Conservation (phyloP, 2,797 vertebrate species). For the Cephalopachus bancanus region DNA sequence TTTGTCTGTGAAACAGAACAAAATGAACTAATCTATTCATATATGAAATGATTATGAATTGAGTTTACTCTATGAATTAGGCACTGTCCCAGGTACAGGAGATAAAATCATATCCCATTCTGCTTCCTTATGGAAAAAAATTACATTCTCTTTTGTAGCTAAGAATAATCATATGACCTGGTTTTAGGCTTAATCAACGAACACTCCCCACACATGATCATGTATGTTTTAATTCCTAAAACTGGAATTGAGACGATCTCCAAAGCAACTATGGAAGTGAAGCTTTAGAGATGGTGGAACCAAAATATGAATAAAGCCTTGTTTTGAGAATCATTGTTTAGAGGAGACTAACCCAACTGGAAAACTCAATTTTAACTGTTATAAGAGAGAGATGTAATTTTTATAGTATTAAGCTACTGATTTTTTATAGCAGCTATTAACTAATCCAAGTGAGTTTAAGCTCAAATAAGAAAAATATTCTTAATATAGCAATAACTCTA, state of each 20-base stretch:
- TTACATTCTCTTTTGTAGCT: neutral
- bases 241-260: neutral
- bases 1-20: neutral
- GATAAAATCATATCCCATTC: neutral
- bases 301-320: neutral
- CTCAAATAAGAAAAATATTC: constrained; percentile 1
- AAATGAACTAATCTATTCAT: constrained; percentile 30
- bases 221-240: neutral
- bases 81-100: neutral
- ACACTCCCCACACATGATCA: neutral
- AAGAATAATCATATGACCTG: neutral
- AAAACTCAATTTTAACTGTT: neutral
- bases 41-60: neutral
- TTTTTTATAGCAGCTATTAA: neutral
- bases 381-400: neutral
- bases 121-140: neutral
- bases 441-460: neutral
- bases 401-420: neutral
- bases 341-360: neutral
- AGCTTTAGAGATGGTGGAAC: neutral
- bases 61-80: neutral
- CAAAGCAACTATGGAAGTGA: neutral
- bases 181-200: neutral
- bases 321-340: neutral
- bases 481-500: neutral